Percentiles rank a stretch among this genome's conserved stretches.
Conservation (phyloP, 1,140 invertebrate genomes). For the Drosophila sproati region DNA sequence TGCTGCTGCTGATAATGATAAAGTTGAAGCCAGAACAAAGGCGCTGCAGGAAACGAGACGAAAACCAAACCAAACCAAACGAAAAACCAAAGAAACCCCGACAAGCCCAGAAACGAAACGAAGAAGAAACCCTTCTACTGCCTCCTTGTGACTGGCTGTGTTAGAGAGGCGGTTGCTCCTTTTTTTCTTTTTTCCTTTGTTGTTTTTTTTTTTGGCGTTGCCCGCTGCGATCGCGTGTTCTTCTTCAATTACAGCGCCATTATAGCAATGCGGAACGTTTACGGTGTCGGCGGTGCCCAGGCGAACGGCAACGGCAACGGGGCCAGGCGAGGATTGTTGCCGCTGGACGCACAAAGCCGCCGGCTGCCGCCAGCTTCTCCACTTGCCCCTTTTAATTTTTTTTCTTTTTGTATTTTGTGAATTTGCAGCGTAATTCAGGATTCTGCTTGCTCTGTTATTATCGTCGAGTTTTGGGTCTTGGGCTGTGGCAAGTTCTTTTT, state of each 20-base stretch:
- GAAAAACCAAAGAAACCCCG: not conserved
- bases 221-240: slow-evolving; percentile 73
- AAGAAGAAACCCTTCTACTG: slow-evolving; percentile 38
- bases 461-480: slow-evolving; percentile 63
- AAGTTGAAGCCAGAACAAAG: slow-evolving; percentile 43
- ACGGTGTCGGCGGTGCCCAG: slow-evolving; percentile 37
- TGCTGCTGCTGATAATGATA: slow-evolving; percentile 27
- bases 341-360: slow-evolving; percentile 37
- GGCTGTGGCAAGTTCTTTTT: slow-evolving; percentile 44
- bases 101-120: not conserved
- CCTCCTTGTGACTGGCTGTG: slow-evolving; percentile 14
- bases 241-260: slow-evolving; percentile 80
- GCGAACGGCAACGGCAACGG: not conserved
- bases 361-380: slow-evolving; percentile 41
- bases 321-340: slow-evolving; percentile 37
- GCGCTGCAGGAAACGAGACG: slow-evolving; percentile 44
- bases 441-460: slow-evolving; percentile 79
- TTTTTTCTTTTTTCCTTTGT: slow-evolving; percentile 16
- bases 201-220: not conserved
- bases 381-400: slow-evolving; percentile 31
- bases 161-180: slow-evolving; percentile 34
- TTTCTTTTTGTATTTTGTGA: slow-evolving; percentile 25
- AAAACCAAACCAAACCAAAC: slow-evolving; percentile 15
- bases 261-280: slow-evolving; percentile 78
- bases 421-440: slow-evolving; percentile 77